A percentile compares a stretch with the other conserved stretches of the same genome.
These are phyloP conservation scores for Danaus plexippus DNA, from an alignment of 1,140 invertebrate species.

Conservation along the genomic window DNA sequence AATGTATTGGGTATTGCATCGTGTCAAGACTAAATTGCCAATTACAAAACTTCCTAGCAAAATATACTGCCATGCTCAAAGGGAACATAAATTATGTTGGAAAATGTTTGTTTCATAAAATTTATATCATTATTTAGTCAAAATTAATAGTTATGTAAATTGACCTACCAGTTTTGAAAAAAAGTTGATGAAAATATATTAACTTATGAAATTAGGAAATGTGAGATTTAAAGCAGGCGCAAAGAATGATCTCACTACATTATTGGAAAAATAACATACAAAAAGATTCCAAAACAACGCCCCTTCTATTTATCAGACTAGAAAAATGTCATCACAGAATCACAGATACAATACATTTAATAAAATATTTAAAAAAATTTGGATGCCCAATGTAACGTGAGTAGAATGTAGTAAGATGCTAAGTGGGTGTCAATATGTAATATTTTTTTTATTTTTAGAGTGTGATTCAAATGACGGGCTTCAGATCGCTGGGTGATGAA, in stretches of 20 bases:
- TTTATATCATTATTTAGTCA: no score
- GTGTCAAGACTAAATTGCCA: constrained; percentile 15
- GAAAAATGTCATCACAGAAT: neutral
- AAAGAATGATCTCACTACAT: neutral
- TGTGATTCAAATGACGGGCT: constrained; percentile 90
- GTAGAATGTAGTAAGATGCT: no score
- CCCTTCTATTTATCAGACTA: neutral
- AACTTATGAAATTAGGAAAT: no score
- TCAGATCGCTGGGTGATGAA: constrained; percentile 88
- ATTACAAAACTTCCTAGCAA: constrained; percentile 7
- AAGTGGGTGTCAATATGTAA: neutral
- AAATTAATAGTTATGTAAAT: no score
- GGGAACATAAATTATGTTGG: constrained; percentile 3
- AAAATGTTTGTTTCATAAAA: no score
- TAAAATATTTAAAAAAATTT: neutral
- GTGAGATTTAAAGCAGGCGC: no score
- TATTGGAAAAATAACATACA: no score
- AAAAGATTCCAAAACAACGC: neutral
- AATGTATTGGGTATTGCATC: constrained; percentile 12
- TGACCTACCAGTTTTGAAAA: no score
- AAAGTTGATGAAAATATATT: no score
- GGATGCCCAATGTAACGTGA: neutral
- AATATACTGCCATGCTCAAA: constrained; percentile 5
- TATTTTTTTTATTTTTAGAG: constrained; percentile 74
- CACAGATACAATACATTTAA: neutral